These are phyloP conservation scores for Tolypeutes matacus DNA, from an alignment of 2,797 vertebrate species.

Conservation along the genomic window DNA sequence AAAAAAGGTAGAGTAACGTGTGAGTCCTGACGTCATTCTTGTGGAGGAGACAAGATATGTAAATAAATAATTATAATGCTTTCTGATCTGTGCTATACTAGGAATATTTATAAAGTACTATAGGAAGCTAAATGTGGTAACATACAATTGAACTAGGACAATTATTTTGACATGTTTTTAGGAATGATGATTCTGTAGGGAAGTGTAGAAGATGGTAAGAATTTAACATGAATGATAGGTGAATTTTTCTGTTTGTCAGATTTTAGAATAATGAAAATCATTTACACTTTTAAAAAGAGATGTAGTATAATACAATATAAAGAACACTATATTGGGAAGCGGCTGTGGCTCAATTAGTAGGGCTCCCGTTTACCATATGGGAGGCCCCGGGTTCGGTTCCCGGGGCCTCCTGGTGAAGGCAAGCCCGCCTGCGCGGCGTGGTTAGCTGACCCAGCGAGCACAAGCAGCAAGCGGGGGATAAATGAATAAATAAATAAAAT, in stretches of 20 bases:
- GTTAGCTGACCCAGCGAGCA: too few relatives aligned
- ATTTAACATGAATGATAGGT: conserved; percentile 56
- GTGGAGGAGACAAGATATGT: background rate
- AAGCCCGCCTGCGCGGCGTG: too few relatives aligned
- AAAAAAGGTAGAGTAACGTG: background rate
- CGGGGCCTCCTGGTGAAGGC: too few relatives aligned
- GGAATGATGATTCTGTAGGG: background rate
- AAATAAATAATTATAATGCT: background rate
- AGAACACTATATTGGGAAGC: background rate
- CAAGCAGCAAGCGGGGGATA: too few relatives aligned
- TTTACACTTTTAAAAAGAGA: conserved; percentile 6
- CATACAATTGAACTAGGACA: background rate
- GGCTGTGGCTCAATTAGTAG: too few relatives aligned
- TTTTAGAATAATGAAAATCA: conserved; percentile 59
- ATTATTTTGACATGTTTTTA: conserved; percentile 46
- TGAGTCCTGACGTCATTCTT: background rate
- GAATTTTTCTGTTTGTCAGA: conserved; percentile 39
- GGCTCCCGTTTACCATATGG: too few relatives aligned
- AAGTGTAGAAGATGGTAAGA: conserved; percentile 14
- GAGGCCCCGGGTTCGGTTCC: too few relatives aligned
- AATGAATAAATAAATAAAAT: too few relatives aligned
- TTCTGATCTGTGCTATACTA: conserved; percentile 12
- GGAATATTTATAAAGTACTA: background rate
- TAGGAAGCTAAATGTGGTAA: conserved; percentile 6
- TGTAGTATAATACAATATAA: conserved; percentile 33